Conservation (phyloP, 2,888 invertebrate genomes). For the Xestia sexstrigata region DNA sequence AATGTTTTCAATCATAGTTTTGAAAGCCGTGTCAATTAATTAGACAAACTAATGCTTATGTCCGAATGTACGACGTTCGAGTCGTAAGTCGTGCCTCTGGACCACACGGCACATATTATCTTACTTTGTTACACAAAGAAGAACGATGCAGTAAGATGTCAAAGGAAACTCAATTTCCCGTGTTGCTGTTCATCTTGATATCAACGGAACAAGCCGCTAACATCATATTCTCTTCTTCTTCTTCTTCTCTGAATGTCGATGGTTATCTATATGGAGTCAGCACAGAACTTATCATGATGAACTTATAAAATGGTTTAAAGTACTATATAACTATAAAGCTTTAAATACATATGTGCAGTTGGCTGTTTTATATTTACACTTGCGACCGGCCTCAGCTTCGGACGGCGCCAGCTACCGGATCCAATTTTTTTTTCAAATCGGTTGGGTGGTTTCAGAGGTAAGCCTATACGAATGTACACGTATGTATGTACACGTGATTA, state of each 20-base stretch:
- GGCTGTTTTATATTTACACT: no score
- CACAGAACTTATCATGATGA: background rate
- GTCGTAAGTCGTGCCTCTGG: background rate
- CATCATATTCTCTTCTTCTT: background rate
- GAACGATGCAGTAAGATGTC: background rate
- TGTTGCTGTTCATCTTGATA: background rate
- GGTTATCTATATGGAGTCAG: background rate
- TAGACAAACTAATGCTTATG: background rate
- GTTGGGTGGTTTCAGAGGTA: background rate
- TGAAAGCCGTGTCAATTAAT: background rate
- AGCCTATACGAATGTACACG: background rate
- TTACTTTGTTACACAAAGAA: background rate
- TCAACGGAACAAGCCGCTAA: background rate
- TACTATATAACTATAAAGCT: background rate
- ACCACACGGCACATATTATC: background rate
- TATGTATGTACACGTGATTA: background rate
- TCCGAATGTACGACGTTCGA: background rate
- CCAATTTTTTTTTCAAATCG: background rate
- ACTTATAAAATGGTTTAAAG: background rate
- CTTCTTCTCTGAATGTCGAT: background rate
- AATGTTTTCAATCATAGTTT: no score
- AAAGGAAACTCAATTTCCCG: slow-evolving; percentile 1
- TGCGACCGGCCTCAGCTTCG: background rate
- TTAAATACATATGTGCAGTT: background rate
- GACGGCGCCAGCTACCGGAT: background rate